Percentiles rank a stretch among this genome's conserved stretches.
Conservation (phyloP, 2,113 vertebrate species). For the Dasyurus viverrinus region DNA sequence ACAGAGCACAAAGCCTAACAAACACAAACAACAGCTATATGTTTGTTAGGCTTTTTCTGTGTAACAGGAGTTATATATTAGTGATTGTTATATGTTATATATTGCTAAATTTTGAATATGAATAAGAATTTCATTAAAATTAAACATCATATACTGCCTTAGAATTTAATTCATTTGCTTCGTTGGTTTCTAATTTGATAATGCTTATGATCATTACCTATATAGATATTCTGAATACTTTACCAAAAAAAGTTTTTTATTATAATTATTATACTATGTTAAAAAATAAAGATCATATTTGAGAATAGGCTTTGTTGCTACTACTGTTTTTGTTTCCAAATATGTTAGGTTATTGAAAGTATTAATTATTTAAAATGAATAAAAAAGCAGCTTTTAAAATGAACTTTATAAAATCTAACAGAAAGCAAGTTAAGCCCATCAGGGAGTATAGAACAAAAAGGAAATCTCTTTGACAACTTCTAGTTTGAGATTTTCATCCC, state of each 20-base stretch:
- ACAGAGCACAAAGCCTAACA: too few species aligned
- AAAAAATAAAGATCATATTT: background rate
- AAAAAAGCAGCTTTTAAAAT: background rate
- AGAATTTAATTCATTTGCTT: constrained; percentile 37
- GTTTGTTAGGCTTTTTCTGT: too few species aligned
- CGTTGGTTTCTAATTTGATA: background rate
- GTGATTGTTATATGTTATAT: background rate
- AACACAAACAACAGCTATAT: too few species aligned
- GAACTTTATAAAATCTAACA: background rate
- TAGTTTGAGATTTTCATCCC: background rate
- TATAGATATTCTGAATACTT: background rate
- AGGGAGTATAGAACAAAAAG: background rate
- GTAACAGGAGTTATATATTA: background rate
- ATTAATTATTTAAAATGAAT: background rate
- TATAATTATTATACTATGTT: background rate
- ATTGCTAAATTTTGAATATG: constrained; percentile 36
- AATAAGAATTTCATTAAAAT: background rate
- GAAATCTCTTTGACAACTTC: background rate
- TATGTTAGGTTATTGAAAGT: background rate
- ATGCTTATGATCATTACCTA: background rate
- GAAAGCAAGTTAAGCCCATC: background rate
- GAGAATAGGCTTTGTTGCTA: background rate
- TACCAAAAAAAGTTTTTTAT: background rate
- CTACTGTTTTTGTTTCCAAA: background rate
- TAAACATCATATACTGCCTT: constrained; percentile 17